Evolutionary conservation across 2,888 invertebrate genomes (phyloP), one percentile per base, ranked within the genome.

Genomic region (Rotaria socialis): DNA sequence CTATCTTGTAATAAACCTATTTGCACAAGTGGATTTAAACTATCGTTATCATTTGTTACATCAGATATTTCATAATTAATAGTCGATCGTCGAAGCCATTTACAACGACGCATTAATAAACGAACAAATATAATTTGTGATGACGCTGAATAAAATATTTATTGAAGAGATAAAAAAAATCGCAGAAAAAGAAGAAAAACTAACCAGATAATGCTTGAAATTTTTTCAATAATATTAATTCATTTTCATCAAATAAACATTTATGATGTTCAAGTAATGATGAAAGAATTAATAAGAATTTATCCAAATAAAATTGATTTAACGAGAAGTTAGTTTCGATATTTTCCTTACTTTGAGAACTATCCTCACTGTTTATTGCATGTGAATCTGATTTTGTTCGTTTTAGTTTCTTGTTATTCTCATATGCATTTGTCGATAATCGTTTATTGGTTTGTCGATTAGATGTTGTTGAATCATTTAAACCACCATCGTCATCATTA

Each of bases 41-140:
- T 47, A 24, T 47, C 80, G 24, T 24, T 47, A n/a, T 43, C 47
- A 80, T 80, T 47, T 0, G 24, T 7, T 24, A 47, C 2, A 47
- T 43, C 24, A 5, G 80, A 10, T 47, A 43, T 43, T 80, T 80
- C 80, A 80, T 80, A 80, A n/a, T 80, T 80, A 24, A 80, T 80
- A 8, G 47, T 47, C 24, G 80, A 47, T 41, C 43, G 47, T 80
- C 80, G 80, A n/a, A 80, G 22, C 80, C 80, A 80, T 80, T 80
- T 80, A 43, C 80, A 80, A 47, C 80, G 80, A n/a, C 80, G 43
- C 80, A 80, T 80, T 47, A 80, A 47, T 80, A 80, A 80, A n/a
- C 80, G 80, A 80, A 80, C n/a, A n/a, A 80, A 80, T 35, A 80
- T 80, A 47, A 80, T 47, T 80, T 80, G 80, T 80, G 80, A 80